Evolutionary conservation across 2,888 invertebrate species (phyloP), one percentile per base, ranked within the genome.

Genomic region (Emmelina monodactyla): DNA sequence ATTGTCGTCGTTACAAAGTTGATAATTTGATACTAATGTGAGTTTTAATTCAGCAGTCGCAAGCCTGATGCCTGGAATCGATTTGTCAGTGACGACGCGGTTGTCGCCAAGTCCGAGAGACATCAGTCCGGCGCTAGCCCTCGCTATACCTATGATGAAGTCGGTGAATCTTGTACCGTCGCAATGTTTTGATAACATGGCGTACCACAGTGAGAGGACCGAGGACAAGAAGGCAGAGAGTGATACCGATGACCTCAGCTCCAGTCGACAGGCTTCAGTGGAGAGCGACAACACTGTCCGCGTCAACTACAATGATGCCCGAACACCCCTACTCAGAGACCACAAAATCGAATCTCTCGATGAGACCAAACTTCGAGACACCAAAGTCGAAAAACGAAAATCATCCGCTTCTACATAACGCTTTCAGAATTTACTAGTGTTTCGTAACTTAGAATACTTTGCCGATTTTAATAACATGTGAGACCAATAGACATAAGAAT

Each of bases 31-130:
- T 28, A 32, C 11, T 16, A 28, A 35, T 16, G 15, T 3, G 25
- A 35, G 28, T 43, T 39, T 48, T 44, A 37, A 54, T 47, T 46
- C 52, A 37, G 60, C 76, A 79, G 79, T 79, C 58, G 75, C 78
- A 57, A 72, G 69, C 56, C 53, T 81, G 58, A 79, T 80, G 72
- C 78, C 80, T 22, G 79, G 80, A 38, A 73, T 84, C 63, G 86
- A 86, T 54, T 69, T 87, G 50, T 82, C 86, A 40, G 83, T 86
- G 47, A 82, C 86, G 38, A 83, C 86, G 42, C 84, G 85, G 42
- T 73, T 88, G 42, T 83, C 86, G 45, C 86, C 87, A 37, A 87
- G 86, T 62, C 87, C 87, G 38, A 76, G 86, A 41, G 86, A 86
- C 49, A 79, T 85, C 62, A 85, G 85, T 55, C 84, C 85, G 37